Evolutionary conservation across 2,888 invertebrate species (phyloP), one percentile per base, ranked within the genome.

Genomic region (Schizotus pectinicornis): DNA sequence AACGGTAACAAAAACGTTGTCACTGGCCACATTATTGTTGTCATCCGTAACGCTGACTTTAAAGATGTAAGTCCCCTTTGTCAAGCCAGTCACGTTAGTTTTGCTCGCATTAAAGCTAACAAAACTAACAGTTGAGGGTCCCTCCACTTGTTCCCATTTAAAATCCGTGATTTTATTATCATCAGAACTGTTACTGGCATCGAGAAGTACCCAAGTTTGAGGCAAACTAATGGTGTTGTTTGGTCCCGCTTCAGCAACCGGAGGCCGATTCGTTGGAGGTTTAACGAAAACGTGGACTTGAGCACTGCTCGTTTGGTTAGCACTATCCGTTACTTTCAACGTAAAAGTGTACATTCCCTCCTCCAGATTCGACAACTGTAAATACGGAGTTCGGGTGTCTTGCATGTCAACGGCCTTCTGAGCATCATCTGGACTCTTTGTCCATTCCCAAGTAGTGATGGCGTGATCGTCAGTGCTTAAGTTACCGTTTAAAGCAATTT

Each of bases 341-440:
- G 91, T 90, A 80, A 96, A 97, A 0, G 94, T 94, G 77, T 97
- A 98, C 81, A 95, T 91, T 39, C 97, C 97, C 74, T 94, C 92
- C 72, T 95, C 94, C 42, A 97, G 83, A 79, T 96, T 93, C 0
- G 94, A 94, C 7, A 97, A 81, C 80, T 86, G 81, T 36, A 96
- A 84, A 74, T 91, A 93, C 0, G 95, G 94, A 0, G 94, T 95
- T 70, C 94, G 86, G 0, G 95, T 95, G 68, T 95, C 93, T 83
- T 96, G 94, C 94, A 96, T 96, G 74, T 96, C 96, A 7, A 94
- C 95, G 0, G 95, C 94, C 75, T 94, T 92, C 65, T 92, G 90
- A 64, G 92, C 90, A 74, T 93, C 93, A 43, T 90, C 90, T 0
- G 90, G 87, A 46, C 92, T 90, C 76, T 95, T 95, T 0, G 94